Base-by-base conservation (phyloP, 2,797 vertebrate genomes). In the Hemitrygon akajei region DNA sequence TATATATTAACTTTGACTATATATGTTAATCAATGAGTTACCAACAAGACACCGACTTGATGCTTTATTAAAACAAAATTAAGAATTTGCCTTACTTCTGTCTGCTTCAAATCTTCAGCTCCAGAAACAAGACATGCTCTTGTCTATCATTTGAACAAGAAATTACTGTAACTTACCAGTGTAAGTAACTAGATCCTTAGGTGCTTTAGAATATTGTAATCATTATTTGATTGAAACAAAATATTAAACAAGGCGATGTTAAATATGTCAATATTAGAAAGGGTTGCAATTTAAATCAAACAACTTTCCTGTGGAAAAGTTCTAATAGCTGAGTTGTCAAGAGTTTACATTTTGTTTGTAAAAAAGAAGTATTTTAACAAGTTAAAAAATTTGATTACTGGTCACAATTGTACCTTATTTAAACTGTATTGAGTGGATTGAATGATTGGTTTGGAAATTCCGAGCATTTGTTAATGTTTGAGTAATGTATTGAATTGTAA, bases 191-290 rank as follows among this genome's bases (percentile, higher is more conserved):
- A 91, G 66, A 91, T 71, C 20, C 66, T 93, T 93, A 76, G 91
- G 91, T 93, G 71, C 91, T 93, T 93, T 56, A 75, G 71, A 71
- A 93, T 93, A 58, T 76, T 58, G 47, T 86, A 86, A 58, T 27
- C 82, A 12, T 58, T 56, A 86, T 86, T 86, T 56, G 37, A 40
- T 69, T 91, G 71, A 56, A 75, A 92, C 25, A 92, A 91, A 91
- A 56, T 93, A 75, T 92, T 56, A 75, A 27, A 11, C 11, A 9
- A 27, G 73, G 22, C 14, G 25, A 93, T 93, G 91, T 93, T 71
- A 93, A 93, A 93, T 93, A 93, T 93, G 91, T 93, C 76, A 76
- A 93, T 93, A 93, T 93, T 92, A 71, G 71, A 20, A 76, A 76
- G 40, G 12, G 87, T 40, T 75, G 91, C 27, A 93, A 27, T 58